phyloP scores from a whole-genome alignment of 2,113 vertebrate species.

The Mobula hypostoma region DNA sequence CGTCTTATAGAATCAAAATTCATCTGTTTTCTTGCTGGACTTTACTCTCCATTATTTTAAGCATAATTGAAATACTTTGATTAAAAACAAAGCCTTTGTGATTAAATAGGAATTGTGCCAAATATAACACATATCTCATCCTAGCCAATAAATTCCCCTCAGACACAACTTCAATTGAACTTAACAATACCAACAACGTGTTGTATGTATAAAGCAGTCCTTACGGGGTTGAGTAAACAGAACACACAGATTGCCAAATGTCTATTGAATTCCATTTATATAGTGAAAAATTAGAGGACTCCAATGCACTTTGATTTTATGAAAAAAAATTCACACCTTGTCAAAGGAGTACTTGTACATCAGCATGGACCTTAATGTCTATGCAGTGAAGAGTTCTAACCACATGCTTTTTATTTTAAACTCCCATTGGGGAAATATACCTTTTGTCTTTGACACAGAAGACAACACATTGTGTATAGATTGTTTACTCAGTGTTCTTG shows the following conservation, averaged over 20 bases:
- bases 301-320: neutral
- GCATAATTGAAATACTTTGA: neutral
- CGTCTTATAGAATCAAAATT: neutral
- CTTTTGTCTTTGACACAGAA: neutral
- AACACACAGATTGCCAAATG: neutral
- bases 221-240: neutral
- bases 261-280: slow-evolving; percentile 11
- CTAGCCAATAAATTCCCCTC: neutral
- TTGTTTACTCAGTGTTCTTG: neutral
- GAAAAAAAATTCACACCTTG: neutral
- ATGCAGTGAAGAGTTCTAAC: neutral
- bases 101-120: neutral
- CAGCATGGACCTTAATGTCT: neutral
- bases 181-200: neutral
- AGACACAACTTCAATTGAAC: slow-evolving; percentile 8
- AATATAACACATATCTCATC: neutral
- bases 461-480: neutral
- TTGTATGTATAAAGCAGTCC: neutral
- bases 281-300: neutral
- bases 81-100: slow-evolving; percentile 6
- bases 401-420: neutral
- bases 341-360: neutral
- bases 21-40: slow-evolving; percentile 7
- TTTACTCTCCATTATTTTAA: neutral
- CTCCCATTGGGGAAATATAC: neutral